phyloP scores from a whole-genome alignment of 2,888 invertebrate species.

The Prenolepis imparis region DNA sequence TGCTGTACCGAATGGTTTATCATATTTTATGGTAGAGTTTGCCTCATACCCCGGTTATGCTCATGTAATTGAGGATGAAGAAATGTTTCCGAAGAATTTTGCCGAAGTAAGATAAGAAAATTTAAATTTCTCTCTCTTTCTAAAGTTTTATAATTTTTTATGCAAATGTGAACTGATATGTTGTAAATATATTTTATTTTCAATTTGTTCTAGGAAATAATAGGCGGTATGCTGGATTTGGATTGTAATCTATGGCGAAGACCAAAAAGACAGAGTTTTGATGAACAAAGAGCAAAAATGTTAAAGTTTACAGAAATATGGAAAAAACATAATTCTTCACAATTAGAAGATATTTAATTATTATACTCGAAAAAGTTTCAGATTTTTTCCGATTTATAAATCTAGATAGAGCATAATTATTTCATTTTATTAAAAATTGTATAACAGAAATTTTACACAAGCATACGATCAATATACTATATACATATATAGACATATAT shows the following conservation, averaged over 20 bases:
- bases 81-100: slow-evolving; percentile 94
- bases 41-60: slow-evolving; percentile 97
- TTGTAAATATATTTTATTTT: neutral
- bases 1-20: slow-evolving; percentile 96
- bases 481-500: neutral
- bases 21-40: slow-evolving; percentile 98
- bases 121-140: neutral
- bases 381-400: neutral
- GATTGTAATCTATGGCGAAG: slow-evolving; percentile 95
- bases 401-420: neutral
- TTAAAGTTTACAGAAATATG: slow-evolving; percentile 91
- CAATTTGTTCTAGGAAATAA: slow-evolving; percentile 91
- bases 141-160: neutral
- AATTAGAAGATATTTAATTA: slow-evolving; percentile 35
- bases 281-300: slow-evolving; percentile 92
- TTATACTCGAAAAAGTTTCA: neutral
- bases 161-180: neutral
- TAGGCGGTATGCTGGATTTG: slow-evolving; percentile 97
- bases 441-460: neutral
- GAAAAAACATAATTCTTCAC: slow-evolving; percentile 89
- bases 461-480: no score
- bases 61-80: slow-evolving; percentile 98
- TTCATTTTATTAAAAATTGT: neutral
- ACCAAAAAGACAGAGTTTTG: slow-evolving; percentile 91
- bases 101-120: slow-evolving; percentile 90